Conservation (phyloP, 2,888 invertebrate genomes). For the Perizoma affinitatum region DNA sequence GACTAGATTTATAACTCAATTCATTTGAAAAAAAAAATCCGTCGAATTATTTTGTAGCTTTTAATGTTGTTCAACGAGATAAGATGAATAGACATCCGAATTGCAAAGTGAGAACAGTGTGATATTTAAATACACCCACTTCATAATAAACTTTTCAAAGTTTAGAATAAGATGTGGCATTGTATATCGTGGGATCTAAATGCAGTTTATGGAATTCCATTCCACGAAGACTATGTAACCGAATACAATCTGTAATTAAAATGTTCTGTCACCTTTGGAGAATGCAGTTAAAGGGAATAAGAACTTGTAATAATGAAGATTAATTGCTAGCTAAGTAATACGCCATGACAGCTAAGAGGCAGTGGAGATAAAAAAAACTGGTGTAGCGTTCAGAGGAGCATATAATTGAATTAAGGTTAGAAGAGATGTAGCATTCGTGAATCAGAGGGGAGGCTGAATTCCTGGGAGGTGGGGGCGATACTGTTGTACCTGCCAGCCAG, state of each 20-base stretch:
- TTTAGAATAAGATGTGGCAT: constrained; percentile 11
- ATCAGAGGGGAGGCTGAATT: constrained; percentile 52
- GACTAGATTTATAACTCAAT: constrained; percentile 12
- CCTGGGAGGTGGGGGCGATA: constrained; percentile 48
- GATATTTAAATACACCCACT: constrained; percentile 53
- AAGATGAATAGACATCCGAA: constrained; percentile 30
- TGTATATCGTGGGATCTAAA: constrained; percentile 12
- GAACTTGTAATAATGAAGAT: constrained; percentile 11
- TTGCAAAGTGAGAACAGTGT: constrained; percentile 48
- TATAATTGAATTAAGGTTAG: constrained; percentile 42
- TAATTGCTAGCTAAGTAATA: constrained; percentile 15
- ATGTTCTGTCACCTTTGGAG: constrained; percentile 10
- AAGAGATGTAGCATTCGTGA: constrained; percentile 67
- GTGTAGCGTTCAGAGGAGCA: constrained; percentile 34
- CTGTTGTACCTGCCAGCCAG: constrained; percentile 72
- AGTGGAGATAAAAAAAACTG: constrained; percentile 27
- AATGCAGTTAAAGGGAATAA: constrained; percentile 6
- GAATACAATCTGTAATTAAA: background rate
- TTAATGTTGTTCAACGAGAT: constrained; percentile 33
- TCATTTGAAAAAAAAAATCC: background rate
- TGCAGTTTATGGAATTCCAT: constrained; percentile 15
- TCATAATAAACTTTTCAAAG: constrained; percentile 10
- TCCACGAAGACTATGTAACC: constrained; percentile 7
- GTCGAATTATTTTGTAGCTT: constrained; percentile 12
- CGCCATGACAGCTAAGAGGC: constrained; percentile 15